Conservation (phyloP, 2,888 invertebrate species). For the Cosmia trapezina region DNA sequence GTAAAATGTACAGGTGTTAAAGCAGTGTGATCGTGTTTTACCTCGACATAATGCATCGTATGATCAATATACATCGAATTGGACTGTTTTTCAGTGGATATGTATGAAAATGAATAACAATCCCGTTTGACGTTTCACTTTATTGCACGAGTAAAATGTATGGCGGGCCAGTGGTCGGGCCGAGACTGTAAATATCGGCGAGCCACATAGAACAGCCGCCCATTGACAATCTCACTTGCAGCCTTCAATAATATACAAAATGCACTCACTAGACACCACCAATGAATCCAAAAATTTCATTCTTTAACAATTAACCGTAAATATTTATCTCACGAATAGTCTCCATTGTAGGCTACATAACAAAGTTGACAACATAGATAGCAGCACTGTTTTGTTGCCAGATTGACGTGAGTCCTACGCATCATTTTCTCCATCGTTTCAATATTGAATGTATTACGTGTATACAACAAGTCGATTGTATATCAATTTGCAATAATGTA, state of each 20-base stretch:
- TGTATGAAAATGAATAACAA: conserved; percentile 78
- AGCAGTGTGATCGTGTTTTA: conserved; percentile 61
- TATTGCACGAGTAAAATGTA: conserved; percentile 86
- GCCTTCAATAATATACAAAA: conserved; percentile 58
- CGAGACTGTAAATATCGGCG: conserved; percentile 70
- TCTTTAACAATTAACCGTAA: conserved; percentile 87
- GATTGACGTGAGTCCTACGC: conserved; percentile 89
- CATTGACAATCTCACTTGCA: conserved; percentile 28
- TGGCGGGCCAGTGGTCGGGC: conserved; percentile 84
- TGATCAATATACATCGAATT: conserved; percentile 45
- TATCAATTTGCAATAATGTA: conserved; percentile 68
- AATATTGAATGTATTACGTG: conserved; percentile 69
- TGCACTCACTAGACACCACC: conserved; percentile 74
- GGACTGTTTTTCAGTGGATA: conserved; percentile 63
- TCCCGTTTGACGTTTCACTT: conserved; percentile 88
- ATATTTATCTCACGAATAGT: conserved; percentile 92
- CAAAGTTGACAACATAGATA: conserved; percentile 95
- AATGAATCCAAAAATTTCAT: conserved; percentile 77
- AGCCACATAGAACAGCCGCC: conserved; percentile 44
- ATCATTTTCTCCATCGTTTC: conserved; percentile 78
- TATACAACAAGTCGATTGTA: conserved; percentile 68
- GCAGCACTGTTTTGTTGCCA: conserved; percentile 92
- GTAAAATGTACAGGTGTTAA: conserved; percentile 56
- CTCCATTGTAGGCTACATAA: conserved; percentile 91
- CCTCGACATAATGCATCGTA: conserved; percentile 57